Evolutionary conservation across 2,888 invertebrate species (phyloP).

Genomic region (Lasioglossum villosulum): DNA sequence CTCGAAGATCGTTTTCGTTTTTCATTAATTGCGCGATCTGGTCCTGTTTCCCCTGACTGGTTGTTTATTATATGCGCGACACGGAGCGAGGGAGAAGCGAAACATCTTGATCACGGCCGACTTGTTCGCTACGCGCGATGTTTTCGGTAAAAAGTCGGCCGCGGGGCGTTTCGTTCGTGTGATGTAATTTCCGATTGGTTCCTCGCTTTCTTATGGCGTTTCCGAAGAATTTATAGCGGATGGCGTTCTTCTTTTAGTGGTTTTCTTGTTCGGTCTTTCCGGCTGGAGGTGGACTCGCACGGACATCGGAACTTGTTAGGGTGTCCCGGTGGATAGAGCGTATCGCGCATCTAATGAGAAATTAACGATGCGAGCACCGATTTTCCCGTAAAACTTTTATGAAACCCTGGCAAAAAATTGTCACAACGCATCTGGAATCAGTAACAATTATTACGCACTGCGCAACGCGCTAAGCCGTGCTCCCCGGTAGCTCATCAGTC

Average conservation of each 20-base stretch:
- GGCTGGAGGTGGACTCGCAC: conserved; percentile 4
- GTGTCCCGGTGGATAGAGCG: neutral
- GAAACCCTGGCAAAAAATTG: neutral
- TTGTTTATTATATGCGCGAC: conserved; percentile 11
- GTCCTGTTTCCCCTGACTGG: neutral
- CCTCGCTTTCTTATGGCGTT: conserved; percentile 26
- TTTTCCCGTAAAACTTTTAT: neutral
- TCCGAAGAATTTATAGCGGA: conserved; percentile 12
- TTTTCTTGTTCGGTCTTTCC: conserved; percentile 3
- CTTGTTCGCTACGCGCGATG: conserved; percentile 7
- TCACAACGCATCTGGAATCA: neutral
- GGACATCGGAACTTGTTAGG: conserved; percentile 11
- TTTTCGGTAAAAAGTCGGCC: conserved; percentile 33
- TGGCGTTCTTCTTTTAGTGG: neutral
- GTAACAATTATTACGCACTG: neutral
- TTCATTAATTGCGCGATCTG: neutral
- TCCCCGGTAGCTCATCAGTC: neutral
- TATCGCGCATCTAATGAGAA: neutral
- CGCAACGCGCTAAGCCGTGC: neutral
- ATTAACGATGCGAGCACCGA: conserved; percentile 5
- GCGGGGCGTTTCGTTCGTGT: conserved; percentile 2
- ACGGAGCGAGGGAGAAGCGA: conserved; percentile 15
- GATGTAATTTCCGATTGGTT: conserved; percentile 53
- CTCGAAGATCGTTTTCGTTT: neutral
- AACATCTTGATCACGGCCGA: conserved; percentile 31